phyloP scores from a whole-genome alignment of 2,888 invertebrate genomes.

The Drosophila affinis region DNA sequence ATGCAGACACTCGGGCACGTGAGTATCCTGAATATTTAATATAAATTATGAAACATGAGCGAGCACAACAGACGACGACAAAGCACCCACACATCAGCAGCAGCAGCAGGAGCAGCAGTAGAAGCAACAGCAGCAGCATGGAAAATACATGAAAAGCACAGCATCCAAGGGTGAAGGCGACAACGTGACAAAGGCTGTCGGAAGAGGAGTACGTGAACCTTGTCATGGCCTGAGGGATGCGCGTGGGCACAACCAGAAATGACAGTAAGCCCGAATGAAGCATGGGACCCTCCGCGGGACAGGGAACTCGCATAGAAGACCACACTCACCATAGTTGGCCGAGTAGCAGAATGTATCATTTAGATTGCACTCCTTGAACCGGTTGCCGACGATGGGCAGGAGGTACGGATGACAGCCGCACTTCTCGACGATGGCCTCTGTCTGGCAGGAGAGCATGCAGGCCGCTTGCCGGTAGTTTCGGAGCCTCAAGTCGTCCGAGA shows the following conservation, averaged over 20 bases:
- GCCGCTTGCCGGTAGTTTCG: conserved; percentile 81
- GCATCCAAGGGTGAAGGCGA: background rate
- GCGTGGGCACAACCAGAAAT: conserved; percentile 1
- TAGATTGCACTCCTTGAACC: conserved; percentile 79
- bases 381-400: conserved; percentile 70
- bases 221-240: conserved; percentile 2
- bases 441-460: conserved; percentile 81
- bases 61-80: conserved; percentile 15
- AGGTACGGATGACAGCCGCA: conserved; percentile 83
- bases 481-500: conserved; percentile 77
- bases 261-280: background rate
- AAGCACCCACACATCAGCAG: conserved; percentile 9
- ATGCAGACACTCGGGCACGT: conserved; percentile 22
- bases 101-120: conserved; percentile 15
- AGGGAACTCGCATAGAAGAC: no score
- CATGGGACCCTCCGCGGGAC: no score
- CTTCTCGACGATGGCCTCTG: conserved; percentile 73
- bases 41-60: conserved; percentile 52
- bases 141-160: conserved; percentile 6
- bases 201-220: conserved; percentile 5
- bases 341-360: conserved; percentile 81
- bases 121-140: conserved; percentile 2
- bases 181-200: background rate
- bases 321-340: conserved; percentile 77
- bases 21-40: conserved; percentile 60